Conservation (phyloP, 2,113 vertebrate genomes). For the Aleadryas rufinucha region DNA sequence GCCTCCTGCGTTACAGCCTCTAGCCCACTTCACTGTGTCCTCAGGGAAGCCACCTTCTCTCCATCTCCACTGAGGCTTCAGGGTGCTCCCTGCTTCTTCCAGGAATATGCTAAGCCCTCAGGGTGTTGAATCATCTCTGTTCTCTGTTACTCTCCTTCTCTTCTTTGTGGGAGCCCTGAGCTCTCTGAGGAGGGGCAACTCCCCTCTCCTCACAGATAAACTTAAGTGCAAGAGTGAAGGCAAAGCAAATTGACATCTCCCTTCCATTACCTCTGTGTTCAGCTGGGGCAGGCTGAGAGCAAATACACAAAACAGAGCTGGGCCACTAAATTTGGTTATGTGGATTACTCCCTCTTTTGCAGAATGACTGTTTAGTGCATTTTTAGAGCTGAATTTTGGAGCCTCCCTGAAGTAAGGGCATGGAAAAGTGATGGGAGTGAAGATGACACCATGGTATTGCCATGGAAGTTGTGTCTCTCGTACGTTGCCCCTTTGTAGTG, state of each 20-base stretch:
- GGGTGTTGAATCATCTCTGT: not conserved
- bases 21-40: not conserved
- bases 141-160: not conserved
- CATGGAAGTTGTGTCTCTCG: accelerated
- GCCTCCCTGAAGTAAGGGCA: not conserved
- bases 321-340: not conserved
- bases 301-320: not conserved
- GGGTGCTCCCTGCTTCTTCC: not conserved
- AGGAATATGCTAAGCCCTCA: not conserved
- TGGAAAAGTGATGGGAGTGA: not conserved
- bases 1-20: not conserved
- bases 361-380: not conserved
- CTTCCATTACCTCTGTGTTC: accelerated
- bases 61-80: not conserved
- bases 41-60: not conserved
- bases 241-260: not conserved
- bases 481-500: not conserved
- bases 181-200: not conserved
- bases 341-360: not conserved
- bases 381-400: not conserved
- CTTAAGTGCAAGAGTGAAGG: not conserved
- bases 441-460: not conserved
- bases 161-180: not conserved
- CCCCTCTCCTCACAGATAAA: not conserved
- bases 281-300: not conserved